Base-by-base conservation (phyloP, 2,113 vertebrate genomes). In the Xenopus laevis region DNA sequence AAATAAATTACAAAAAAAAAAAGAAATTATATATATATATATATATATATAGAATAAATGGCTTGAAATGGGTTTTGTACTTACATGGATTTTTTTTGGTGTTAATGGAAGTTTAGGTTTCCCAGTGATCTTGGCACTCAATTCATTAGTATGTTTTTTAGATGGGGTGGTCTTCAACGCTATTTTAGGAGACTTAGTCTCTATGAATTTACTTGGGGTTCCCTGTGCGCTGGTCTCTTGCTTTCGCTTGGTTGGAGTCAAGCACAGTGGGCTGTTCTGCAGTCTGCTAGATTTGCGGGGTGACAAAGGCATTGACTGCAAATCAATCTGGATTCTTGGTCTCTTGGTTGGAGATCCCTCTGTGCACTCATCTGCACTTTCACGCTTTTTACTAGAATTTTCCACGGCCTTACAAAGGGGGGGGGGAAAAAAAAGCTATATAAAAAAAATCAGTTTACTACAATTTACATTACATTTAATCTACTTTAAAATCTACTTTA, bases 341-440 rank as follows among this genome's bases (percentile, higher is more conserved):
- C 67, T 81, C 71, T 87, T 89, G 5, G 65, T 83, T 20, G 73
- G 62, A 45, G 78, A 50, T 13, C 53, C 7, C 15, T 57, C 0
- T 65, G 78, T 83, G 20, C 75, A 80, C 50, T 18, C 1, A 46
- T 71, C 79, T 66, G 82, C 82, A 46, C 11, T 1, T 52, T 15
- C 16, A 27, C 21, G 44, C 80, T 82, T 86, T 78, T 86, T 87
- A 75, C 78, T 72, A 69, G 79, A 65, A 0, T 47, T 77, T 68
- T 77, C 55, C 0, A 72, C 68, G 45, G 81, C 82, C 87, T 89
- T 0, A 1, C 68, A 77, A 50, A 59, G 1, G 80, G 0, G 4
- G 50, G 52, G 12, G 16, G n/a, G 11, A 61, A n/a, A 2, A 69
- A 23, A 55, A 53, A 40, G 33, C 33, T 40, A 40, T 40, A 4